Conservation (phyloP, 1,140 invertebrate species). For the Aphaenogaster rudis region DNA sequence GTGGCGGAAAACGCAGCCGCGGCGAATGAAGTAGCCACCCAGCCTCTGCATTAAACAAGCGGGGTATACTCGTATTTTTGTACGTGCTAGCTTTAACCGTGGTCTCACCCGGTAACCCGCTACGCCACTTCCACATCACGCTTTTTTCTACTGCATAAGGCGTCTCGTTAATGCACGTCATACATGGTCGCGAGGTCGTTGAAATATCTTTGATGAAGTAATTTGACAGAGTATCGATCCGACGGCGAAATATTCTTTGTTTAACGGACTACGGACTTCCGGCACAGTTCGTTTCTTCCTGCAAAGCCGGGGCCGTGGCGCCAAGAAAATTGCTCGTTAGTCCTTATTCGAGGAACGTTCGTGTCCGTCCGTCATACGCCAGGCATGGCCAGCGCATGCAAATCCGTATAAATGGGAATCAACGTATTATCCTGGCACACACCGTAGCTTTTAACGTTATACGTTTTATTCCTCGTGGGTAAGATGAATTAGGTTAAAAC, state of each 20-base stretch:
- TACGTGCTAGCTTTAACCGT: slow-evolving; percentile 41
- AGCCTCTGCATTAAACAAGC: slow-evolving; percentile 43
- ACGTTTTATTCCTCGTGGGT: slow-evolving; percentile 52
- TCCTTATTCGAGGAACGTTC: slow-evolving; percentile 50
- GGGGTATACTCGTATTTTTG: slow-evolving; percentile 46
- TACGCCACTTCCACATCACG: background rate
- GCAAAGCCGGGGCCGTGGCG: slow-evolving; percentile 40
- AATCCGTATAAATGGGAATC: slow-evolving; percentile 64
- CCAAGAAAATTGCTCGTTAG: slow-evolving; percentile 63
- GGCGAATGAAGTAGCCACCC: slow-evolving; percentile 35
- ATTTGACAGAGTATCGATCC: slow-evolving; percentile 53
- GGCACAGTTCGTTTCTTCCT: slow-evolving; percentile 56
- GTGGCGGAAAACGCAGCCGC: slow-evolving; percentile 39
- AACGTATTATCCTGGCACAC: slow-evolving; percentile 48
- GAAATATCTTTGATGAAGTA: slow-evolving; percentile 55
- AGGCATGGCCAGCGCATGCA: slow-evolving; percentile 43
- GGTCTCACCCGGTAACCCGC: slow-evolving; percentile 32
- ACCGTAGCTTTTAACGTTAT: slow-evolving; percentile 38
- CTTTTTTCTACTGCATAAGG: slow-evolving; percentile 19
- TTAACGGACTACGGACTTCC: slow-evolving; percentile 51
- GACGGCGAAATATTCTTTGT: slow-evolving; percentile 49
- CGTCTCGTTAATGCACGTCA: slow-evolving; percentile 42
- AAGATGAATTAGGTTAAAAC: slow-evolving; percentile 62
- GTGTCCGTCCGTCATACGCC: slow-evolving; percentile 57
- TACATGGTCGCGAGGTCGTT: slow-evolving; percentile 3